Conservation (phyloP, 1,140 invertebrate species). For the Platyscapa corneri region DNA sequence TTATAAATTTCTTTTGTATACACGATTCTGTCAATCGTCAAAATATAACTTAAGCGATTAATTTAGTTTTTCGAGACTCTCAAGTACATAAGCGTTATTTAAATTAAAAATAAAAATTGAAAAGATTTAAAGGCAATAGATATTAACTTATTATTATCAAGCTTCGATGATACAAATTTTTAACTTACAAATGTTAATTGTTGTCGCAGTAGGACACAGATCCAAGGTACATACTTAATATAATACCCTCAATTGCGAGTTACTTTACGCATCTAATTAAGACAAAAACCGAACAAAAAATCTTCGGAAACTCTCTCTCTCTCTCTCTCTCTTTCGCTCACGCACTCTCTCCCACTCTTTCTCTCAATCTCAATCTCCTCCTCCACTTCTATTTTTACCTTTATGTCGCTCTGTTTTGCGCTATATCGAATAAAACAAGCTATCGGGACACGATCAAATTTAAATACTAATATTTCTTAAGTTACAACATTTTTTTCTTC, state of each 20-base stretch:
- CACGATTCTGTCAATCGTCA: slow-evolving; percentile 50
- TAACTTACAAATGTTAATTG: slow-evolving; percentile 41
- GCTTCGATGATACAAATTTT: slow-evolving; percentile 44
- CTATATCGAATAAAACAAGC: slow-evolving; percentile 40
- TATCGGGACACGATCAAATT: slow-evolving; percentile 31
- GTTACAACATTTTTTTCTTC: slow-evolving; percentile 11
- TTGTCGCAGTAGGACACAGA: slow-evolving; percentile 35
- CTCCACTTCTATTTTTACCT: neutral
- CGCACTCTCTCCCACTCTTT: neutral
- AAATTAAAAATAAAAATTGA: slow-evolving; percentile 40
- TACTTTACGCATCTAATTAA: slow-evolving; percentile 31
- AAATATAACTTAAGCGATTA: slow-evolving; percentile 45
- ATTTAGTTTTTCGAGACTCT: slow-evolving; percentile 43
- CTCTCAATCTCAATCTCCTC: neutral
- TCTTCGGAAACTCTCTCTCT: slow-evolving; percentile 12
- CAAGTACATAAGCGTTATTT: slow-evolving; percentile 36
- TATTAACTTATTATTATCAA: slow-evolving; percentile 48
- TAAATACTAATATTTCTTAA: slow-evolving; percentile 20
- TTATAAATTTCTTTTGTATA: slow-evolving; percentile 22
- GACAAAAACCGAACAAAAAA: slow-evolving; percentile 35
- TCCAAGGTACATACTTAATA: slow-evolving; percentile 50
- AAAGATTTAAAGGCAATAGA: slow-evolving; percentile 44
- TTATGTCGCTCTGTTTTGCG: neutral
- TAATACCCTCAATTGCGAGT: slow-evolving; percentile 45
- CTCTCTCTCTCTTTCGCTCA: neutral